phyloP scores from a whole-genome alignment of 2,113 vertebrate species.

The Oncorhynchus masou region DNA sequence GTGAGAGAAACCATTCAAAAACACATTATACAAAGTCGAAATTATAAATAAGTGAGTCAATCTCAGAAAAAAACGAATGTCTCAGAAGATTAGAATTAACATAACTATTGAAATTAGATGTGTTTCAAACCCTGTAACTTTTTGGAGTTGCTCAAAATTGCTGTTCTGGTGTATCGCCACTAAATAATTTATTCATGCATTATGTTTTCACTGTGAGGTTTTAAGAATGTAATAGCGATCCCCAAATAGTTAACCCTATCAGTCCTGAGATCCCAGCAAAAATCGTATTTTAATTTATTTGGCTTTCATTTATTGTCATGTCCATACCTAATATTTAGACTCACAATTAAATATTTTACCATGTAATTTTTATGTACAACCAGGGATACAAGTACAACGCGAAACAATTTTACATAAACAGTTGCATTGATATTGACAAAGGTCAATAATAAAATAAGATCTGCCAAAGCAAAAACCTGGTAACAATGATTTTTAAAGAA shows the following conservation, averaged over 20 bases:
- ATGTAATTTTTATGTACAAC: too few species aligned
- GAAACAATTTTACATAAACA: too few species aligned
- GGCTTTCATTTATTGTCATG: too few species aligned
- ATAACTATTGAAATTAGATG: neutral
- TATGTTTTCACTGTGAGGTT: slow-evolving; percentile 17
- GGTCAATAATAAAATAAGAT: too few species aligned
- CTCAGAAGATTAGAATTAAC: slow-evolving; percentile 2
- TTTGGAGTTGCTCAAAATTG: neutral
- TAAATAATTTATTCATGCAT: slow-evolving; percentile 17
- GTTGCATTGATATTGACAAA: too few species aligned
- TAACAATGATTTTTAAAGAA: too few species aligned
- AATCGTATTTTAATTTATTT: too few species aligned
- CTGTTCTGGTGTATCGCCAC: neutral
- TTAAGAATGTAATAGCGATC: neutral
- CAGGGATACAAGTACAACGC: too few species aligned
- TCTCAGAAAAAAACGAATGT: neutral
- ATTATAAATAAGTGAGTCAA: neutral
- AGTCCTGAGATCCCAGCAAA: too few species aligned
- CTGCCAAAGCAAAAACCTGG: too few species aligned
- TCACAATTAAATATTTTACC: too few species aligned
- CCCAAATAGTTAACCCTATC: neutral
- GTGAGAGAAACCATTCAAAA: neutral
- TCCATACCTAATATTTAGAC: too few species aligned
- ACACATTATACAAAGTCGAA: neutral
- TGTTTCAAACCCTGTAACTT: neutral